Evolutionary conservation across 2,797 vertebrate species (phyloP).

Genomic region (Distichodus sexfasciatus): DNA sequence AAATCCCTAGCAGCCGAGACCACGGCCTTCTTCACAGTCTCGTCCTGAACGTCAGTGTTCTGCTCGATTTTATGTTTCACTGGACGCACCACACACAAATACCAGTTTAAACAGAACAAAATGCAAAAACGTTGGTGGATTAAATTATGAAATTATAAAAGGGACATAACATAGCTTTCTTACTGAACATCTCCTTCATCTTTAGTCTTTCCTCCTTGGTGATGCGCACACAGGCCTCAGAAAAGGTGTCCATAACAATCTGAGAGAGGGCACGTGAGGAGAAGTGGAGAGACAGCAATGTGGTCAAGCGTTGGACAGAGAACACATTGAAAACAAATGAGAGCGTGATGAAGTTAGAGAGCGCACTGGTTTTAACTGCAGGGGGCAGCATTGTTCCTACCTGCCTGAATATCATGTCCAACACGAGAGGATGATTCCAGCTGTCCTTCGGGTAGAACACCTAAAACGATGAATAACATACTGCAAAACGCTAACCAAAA

Average conservation of each 20-base stretch:
- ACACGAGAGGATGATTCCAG: slow-evolving; percentile 84
- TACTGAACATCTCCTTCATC: slow-evolving; percentile 93
- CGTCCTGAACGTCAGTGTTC: slow-evolving; percentile 82
- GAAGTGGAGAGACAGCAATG: not conserved
- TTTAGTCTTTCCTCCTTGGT: slow-evolving; percentile 85
- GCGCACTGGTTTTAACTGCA: not conserved
- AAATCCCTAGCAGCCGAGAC: slow-evolving; percentile 80
- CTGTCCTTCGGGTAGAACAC: slow-evolving; percentile 95
- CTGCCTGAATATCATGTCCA: slow-evolving; percentile 96
- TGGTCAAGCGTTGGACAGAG: too few species aligned
- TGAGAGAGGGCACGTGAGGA: slow-evolving; percentile 57
- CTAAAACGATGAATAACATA: too few species aligned
- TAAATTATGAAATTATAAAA: too few species aligned
- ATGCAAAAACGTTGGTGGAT: not conserved
- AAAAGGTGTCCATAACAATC: slow-evolving; percentile 91
- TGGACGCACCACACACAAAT: slow-evolving; percentile 58
- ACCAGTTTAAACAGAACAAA: not conserved
- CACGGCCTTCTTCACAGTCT: slow-evolving; percentile 84
- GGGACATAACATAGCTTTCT: too few species aligned
- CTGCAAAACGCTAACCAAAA: too few species aligned
- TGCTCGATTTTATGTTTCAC: slow-evolving; percentile 83
- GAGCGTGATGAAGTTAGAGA: not conserved
- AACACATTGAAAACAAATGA: too few species aligned
- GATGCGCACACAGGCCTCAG: slow-evolving; percentile 89
- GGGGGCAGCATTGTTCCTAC: slow-evolving; percentile 60